Base-by-base conservation (phyloP, 2,797 vertebrate genomes). In the Hoplostethus mediterraneus region DNA sequence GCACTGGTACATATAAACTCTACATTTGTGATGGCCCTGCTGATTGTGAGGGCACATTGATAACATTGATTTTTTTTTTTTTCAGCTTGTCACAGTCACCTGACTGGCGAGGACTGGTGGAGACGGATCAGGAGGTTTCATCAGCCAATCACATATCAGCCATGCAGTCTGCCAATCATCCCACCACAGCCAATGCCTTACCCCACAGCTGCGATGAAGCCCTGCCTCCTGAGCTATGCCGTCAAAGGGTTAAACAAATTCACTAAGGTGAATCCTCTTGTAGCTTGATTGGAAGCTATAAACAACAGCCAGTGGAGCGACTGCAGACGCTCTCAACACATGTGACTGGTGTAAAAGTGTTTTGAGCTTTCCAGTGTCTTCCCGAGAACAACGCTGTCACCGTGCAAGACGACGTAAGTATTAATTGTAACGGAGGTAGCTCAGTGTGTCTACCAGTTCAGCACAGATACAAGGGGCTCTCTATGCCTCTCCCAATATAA, bases 81-180 rank as follows among this genome's bases (percentile, higher is more conserved):
- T 21, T 21, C 76, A 73, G 73, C 67, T 6, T 62, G 87, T 91
- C 81, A 83, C 68, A 71, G 79, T 88, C 90, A 89, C 85, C 90
- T 91, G 89, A 90, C 73, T 51, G 60, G 62, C 66, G 53, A 70
- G 67, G 86, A 92, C 82, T 91, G 91, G 90, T 90, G 88, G 87
- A 91, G 85, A 84, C 68, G 6, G 84, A 92, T 93, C 92, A 93
- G 92, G 89, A 93, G 92, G 90, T 93, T 93, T 67, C 12, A 84
- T 60, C 73, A 72, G 80, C 91, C 90, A 91, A 90, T 92, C 73
- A 16, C 62, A 14, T 73, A 55, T 44, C 57, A 10, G 79, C 67
- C 38, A 17, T 47, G 66, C 56, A 17, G 66, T 30, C 75, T 81
- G 83, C 84, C 86, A 87, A 64, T 90, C 90, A 79, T 48, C 31